These are phyloP conservation scores for Brachionus rubens DNA, from an alignment of 1,140 invertebrate genomes.

Conservation along the genomic window DNA sequence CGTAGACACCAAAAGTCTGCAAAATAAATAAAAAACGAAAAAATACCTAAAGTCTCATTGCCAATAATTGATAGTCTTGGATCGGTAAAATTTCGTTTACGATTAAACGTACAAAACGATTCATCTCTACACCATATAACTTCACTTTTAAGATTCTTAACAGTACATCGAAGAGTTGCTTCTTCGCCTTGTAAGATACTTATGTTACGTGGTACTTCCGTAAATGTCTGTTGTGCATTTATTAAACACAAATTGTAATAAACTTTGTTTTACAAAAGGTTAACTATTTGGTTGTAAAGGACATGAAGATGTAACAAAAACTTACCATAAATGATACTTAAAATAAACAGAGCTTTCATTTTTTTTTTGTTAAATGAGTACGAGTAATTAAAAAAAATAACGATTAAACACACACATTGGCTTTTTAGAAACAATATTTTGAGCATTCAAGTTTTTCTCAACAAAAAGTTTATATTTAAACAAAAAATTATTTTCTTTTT, in stretches of 20 bases:
- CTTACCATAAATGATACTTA: too few relatives aligned
- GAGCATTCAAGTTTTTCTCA: too few relatives aligned
- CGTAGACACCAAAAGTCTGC: too few relatives aligned
- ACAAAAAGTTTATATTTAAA: too few relatives aligned
- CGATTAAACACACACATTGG: too few relatives aligned
- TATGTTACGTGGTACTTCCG: neutral
- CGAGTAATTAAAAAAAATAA: too few relatives aligned
- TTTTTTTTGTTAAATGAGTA: too few relatives aligned
- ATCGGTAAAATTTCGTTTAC: constrained; percentile 37
- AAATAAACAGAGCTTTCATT: too few relatives aligned
- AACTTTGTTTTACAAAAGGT: neutral
- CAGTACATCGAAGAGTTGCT: neutral
- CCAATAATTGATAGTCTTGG: neutral
- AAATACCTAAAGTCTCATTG: constrained; percentile 19
- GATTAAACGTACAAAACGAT: constrained; percentile 22
- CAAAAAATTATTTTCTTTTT: too few relatives aligned
- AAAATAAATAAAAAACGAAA: neutral
- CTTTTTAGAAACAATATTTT: too few relatives aligned
- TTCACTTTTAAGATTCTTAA: constrained; percentile 41
- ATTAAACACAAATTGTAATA: neutral
- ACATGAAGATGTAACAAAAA: too few relatives aligned
- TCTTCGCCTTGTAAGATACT: constrained; percentile 30
- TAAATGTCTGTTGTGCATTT: neutral
- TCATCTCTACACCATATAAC: constrained; percentile 41
- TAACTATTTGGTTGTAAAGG: too few relatives aligned